Conservation (phyloP, 2,888 invertebrate species). For the Tupiocoris notatus region DNA sequence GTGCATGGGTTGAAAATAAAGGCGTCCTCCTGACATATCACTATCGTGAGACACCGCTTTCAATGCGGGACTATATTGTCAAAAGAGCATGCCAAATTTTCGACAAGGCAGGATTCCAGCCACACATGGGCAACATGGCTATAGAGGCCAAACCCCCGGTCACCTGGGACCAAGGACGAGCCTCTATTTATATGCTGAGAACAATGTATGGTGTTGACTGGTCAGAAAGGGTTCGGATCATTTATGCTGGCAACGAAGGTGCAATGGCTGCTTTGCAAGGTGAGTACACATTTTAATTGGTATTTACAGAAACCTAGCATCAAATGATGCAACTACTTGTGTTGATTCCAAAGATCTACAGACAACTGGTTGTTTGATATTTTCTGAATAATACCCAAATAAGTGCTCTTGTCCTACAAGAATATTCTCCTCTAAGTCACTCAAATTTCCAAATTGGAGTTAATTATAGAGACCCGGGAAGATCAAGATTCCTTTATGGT, state of each 20-base stretch:
- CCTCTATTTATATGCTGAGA: constrained; percentile 55
- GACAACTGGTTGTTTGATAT: too few species aligned
- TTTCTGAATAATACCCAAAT: too few species aligned
- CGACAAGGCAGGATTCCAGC: constrained; percentile 53
- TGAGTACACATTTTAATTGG: too few species aligned
- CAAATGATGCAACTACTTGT: too few species aligned
- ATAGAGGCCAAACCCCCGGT: constrained; percentile 55
- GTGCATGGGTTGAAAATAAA: constrained; percentile 56
- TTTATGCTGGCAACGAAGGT: constrained; percentile 56
- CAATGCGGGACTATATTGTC: constrained; percentile 52
- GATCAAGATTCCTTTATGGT: too few species aligned
- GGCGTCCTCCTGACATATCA: constrained; percentile 55
- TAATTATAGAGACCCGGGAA: too few species aligned
- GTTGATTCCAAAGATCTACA: too few species aligned
- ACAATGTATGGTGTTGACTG: constrained; percentile 55
- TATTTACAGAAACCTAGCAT: too few species aligned
- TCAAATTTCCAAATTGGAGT: too few species aligned
- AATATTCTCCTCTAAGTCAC: too few species aligned
- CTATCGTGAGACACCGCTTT: constrained; percentile 54
- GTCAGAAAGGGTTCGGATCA: constrained; percentile 55
- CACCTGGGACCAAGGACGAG: constrained; percentile 55
- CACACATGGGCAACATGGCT: constrained; percentile 54
- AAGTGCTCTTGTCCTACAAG: too few species aligned
- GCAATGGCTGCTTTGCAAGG: constrained; percentile 54
- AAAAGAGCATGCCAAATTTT: constrained; percentile 53